phyloP scores from a whole-genome alignment of 2,888 invertebrate species.

The Rhogogaster chlorosoma region DNA sequence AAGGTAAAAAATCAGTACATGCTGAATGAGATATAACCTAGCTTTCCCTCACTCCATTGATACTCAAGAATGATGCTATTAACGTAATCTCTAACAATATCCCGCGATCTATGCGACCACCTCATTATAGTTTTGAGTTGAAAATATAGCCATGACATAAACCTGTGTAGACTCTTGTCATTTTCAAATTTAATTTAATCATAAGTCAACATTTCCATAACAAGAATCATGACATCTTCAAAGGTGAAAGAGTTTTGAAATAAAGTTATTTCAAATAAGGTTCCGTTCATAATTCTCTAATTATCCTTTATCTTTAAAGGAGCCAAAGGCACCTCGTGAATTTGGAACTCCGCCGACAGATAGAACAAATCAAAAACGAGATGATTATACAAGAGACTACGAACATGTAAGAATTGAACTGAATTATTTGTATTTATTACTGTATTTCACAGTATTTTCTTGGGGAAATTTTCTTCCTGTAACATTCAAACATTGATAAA shows the following conservation, averaged over 20 bases:
- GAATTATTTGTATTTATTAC: not conserved
- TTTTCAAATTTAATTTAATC: conserved; percentile 37
- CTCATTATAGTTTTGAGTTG: not conserved
- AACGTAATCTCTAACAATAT: conserved; percentile 63
- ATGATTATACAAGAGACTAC: conserved; percentile 41
- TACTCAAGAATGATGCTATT: conserved; percentile 44
- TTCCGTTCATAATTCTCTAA: not conserved
- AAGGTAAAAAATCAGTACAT: conserved; percentile 73
- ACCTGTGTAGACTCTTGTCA: not conserved
- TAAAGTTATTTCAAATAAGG: not conserved
- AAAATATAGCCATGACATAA: conserved; percentile 7
- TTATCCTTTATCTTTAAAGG: conserved; percentile 57
- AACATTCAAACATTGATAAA: not conserved
- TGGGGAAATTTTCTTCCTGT: not conserved
- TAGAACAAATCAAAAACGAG: conserved; percentile 39
- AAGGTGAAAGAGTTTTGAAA: not conserved
- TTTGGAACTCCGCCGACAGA: conserved; percentile 56
- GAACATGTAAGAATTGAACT: conserved; percentile 58
- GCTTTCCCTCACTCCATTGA: conserved; percentile 20
- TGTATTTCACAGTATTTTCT: not conserved
- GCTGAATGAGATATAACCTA: conserved; percentile 61
- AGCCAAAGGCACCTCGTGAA: conserved; percentile 59
- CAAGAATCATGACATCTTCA: not conserved
- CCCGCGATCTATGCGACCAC: conserved; percentile 17
- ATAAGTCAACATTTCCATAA: not conserved